Evolutionary conservation across 2,113 vertebrate genomes (phyloP), one percentile per base, ranked within the genome.

Genomic region (Canis aureus): DNA sequence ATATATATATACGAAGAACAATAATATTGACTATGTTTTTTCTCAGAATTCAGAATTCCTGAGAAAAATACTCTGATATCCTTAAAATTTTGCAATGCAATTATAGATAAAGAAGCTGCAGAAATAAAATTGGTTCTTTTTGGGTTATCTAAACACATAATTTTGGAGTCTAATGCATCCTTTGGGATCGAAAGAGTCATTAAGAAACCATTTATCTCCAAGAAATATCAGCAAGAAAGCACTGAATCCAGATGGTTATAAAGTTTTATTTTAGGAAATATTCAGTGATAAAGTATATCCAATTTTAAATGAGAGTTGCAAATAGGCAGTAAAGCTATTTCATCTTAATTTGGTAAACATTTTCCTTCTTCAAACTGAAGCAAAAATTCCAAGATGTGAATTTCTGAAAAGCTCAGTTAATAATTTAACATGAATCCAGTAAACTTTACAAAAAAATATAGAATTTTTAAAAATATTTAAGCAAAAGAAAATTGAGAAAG

Each of bases 191-290:
- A 96, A 97, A 95, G 51, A 95, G 62, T 97, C 83, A 97, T 97
- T 96, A 96, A 96, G 92, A 96, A 96, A 85, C 35, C 94, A 96
- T 96, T 96, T 93, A 96, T 97, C 86, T 96, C 35, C 43, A 78
- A 95, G 85, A 95, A 97, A 90, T 96, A 96, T 96, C 92, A 97
- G 92, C 86, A 96, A 97, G 86, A 96, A 98, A 87, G 64, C 79
- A 90, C 32, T 57, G 76, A 97, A 96, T 97, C 86, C 92, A 95
- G 93, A 97, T 97, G 87, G 96, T 88, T 95, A 82, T 94, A 57
- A 91, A 95, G 62, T 96, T 97, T 96, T 95, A 97, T 95, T 97
- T 97, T 95, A 96, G 94, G 27, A 97, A 97, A 89, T 97, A 95
- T 76, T 96, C 80, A 87, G 87, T 95, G 79, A 97, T 81, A 95